A percentile compares a stretch with the other conserved stretches of the same genome.
Conservation (phyloP, 2,797 vertebrate genomes). For the Lindbergichthys nudifrons region DNA sequence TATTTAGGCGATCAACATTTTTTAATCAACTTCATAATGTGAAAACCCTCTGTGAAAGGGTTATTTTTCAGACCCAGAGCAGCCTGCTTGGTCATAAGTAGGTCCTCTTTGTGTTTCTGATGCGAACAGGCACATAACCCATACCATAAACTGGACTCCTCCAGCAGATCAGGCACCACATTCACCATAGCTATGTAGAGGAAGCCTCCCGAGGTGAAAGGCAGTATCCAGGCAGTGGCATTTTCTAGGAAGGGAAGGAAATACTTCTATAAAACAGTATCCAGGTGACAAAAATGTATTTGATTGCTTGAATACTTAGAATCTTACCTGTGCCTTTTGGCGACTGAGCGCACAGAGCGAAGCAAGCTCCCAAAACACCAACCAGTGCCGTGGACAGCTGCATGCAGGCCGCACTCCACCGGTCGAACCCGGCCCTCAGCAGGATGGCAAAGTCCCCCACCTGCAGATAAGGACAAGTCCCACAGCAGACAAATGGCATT, state of each 20-base stretch:
- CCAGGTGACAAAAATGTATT: not conserved
- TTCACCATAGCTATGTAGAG: conserved; percentile 98
- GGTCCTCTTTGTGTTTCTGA: not conserved
- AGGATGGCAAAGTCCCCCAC: conserved; percentile 98
- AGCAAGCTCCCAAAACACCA: conserved; percentile 92
- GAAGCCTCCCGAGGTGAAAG: conserved; percentile 97
- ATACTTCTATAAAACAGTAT: conserved; percentile 14
- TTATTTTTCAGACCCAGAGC: too few relatives aligned
- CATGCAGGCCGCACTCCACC: conserved; percentile 96
- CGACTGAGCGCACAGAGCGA: conserved; percentile 93
- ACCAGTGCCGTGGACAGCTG: conserved; percentile 95
- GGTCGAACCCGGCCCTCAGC: conserved; percentile 97
- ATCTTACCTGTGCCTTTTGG: conserved; percentile 92
- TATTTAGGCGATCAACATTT: too few relatives aligned
- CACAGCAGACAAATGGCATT: conserved; percentile 4
- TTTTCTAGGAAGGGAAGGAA: conserved; percentile 82
- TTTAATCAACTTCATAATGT: too few relatives aligned
- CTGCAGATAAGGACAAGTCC: conserved; percentile 73
- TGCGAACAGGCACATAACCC: not conserved
- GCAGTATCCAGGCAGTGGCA: conserved; percentile 92
- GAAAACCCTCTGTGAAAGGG: too few relatives aligned
- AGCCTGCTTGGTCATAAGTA: too few relatives aligned
- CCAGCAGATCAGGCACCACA: conserved; percentile 94
- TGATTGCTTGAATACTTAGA: not conserved
- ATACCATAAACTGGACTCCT: conserved; percentile 89